These are phyloP conservation scores for Acyrthosiphon pisum DNA, from an alignment of 1,140 invertebrate species.

Conservation along the genomic window DNA sequence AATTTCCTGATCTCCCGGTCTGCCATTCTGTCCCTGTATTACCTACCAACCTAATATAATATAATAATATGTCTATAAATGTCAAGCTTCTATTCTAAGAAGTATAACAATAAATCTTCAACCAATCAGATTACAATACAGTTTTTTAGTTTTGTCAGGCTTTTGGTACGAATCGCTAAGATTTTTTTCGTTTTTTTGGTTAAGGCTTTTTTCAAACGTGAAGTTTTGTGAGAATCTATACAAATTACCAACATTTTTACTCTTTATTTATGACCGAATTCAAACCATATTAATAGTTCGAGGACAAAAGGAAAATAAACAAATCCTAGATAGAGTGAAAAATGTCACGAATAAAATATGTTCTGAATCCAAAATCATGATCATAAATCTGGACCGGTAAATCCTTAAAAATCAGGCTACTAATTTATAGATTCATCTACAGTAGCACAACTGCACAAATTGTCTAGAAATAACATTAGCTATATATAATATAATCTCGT, in stretches of 20 bases:
- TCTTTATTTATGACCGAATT: constrained; percentile 23
- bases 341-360: constrained; percentile 32
- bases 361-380: constrained; percentile 25
- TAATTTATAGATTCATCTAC: neutral
- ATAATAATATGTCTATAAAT: neutral
- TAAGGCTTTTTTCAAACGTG: neutral
- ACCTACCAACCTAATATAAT: too few species aligned
- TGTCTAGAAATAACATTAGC: neutral
- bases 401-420: neutral
- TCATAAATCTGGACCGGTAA: neutral
- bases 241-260: constrained; percentile 38
- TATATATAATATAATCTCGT: neutral
- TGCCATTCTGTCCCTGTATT: too few species aligned
- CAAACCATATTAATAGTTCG: neutral
- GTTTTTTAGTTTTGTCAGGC: neutral
- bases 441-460: neutral
- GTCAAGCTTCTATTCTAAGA: neutral
- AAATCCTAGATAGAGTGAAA: constrained; percentile 26
- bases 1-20: too few species aligned
- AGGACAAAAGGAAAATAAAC: constrained; percentile 9
- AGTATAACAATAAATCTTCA: neutral
- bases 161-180: neutral
- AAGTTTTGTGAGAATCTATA: constrained; percentile 30
- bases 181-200: neutral
- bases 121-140: neutral